Base-by-base conservation (phyloP, 1,140 invertebrate genomes). In the Psilanteris sp. region DNA sequence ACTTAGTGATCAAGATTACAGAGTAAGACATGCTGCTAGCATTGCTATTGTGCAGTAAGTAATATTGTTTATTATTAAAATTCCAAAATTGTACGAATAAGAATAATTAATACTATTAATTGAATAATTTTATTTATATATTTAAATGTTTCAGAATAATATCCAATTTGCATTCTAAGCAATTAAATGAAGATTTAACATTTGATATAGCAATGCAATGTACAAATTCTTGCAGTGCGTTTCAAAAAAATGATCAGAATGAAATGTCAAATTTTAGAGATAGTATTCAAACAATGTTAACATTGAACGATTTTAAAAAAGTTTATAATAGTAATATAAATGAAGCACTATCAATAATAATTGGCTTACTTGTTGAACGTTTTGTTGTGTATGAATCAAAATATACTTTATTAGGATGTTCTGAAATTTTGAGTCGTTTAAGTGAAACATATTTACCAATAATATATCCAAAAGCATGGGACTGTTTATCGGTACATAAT, bases 1-100 rank as follows among this genome's bases (percentile, higher is more conserved):
- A 16, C 80, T 96, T 1, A 90, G 90, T 7, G 94, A 96, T 88
- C 92, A 93, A 74, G 95, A 97, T 84, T 90, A 91, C 43, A 90
- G 95, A 84, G 94, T 97, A 4, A 87, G 96, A 46, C 90, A 91
- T 75, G 92, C 94, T 8, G 91, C 94, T 2, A 90, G 92, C 4
- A 85, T 89, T 29, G 89, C 93, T 9, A 90, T 96, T 73, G 86
- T 92, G 9, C 93, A 89, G 94, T 96, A 90, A 89, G 86, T 80
- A n/a, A n/a, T n/a, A n/a, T n/a, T n/a, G n/a, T n/a, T n/a, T n/a
- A n/a, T n/a, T n/a, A n/a, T n/a, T n/a, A n/a, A n/a, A n/a, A n/a
- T n/a, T n/a, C n/a, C n/a, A n/a, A n/a, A n/a, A n/a, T n/a, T n/a
- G n/a, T n/a, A n/a, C n/a, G n/a, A n/a, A n/a, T n/a, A n/a, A n/a